These are phyloP conservation scores for Fistularia tabacaria DNA, from an alignment of 2,797 vertebrate genomes.

Conservation along the genomic window DNA sequence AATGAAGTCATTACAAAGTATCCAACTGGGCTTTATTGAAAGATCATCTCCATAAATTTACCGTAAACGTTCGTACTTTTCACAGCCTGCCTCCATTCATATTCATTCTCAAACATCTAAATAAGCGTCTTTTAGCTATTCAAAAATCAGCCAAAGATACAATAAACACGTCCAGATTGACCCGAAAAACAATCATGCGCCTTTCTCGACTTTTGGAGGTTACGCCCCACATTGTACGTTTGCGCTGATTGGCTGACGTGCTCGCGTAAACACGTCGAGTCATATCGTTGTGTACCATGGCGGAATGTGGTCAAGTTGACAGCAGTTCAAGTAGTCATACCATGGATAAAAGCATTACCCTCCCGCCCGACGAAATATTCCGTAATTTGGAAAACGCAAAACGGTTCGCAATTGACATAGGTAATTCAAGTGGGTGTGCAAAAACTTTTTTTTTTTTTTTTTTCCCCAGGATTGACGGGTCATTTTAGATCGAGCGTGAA, in stretches of 20 bases:
- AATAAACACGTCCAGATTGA: no score
- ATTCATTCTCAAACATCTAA: no score
- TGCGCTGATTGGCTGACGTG: slow-evolving; percentile 45
- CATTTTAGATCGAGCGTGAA: slow-evolving; percentile 7
- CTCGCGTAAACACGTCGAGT: slow-evolving; percentile 34
- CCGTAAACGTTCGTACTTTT: no score
- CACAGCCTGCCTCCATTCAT: no score
- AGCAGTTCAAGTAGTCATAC: slow-evolving; percentile 74
- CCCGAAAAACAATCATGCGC: no score
- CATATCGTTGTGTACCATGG: slow-evolving; percentile 76
- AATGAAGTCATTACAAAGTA: no score
- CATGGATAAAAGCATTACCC: slow-evolving; percentile 95
- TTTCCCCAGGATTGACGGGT: background rate
- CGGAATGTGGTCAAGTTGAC: slow-evolving; percentile 79
- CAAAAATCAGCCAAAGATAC: no score
- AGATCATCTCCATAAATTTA: no score
- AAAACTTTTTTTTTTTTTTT: background rate
- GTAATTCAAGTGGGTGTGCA: slow-evolving; percentile 57
- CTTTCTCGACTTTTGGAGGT: background rate
- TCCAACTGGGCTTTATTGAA: no score
- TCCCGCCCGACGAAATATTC: slow-evolving; percentile 94
- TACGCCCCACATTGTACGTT: slow-evolving; percentile 5
- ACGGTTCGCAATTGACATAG: slow-evolving; percentile 97
- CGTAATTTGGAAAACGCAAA: slow-evolving; percentile 96
- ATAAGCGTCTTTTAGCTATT: no score